Evolutionary conservation across 2,888 invertebrate species (phyloP).

Genomic region (Melipona beecheii): DNA sequence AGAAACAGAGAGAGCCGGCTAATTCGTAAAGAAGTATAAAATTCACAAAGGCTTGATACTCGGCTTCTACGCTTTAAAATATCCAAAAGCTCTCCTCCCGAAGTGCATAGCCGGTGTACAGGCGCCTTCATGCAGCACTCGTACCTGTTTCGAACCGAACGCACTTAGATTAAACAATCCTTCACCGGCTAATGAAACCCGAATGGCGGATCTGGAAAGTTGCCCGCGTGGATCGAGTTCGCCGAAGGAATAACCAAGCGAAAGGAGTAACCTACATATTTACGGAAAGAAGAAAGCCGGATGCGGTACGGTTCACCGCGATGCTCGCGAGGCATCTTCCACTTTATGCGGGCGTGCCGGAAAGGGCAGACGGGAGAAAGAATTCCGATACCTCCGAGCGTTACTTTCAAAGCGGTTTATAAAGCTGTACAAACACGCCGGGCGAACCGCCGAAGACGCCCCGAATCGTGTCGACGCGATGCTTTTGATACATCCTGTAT

Average conservation of each 20-base stretch:
- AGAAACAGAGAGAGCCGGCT: too few relatives aligned
- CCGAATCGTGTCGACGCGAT: neutral
- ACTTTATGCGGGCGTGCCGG: constrained; percentile 30
- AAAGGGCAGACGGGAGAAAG: constrained; percentile 31
- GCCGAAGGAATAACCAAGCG: constrained; percentile 26
- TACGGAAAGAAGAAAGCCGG: constrained; percentile 42
- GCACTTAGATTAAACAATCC: constrained; percentile 9
- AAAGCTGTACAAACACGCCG: constrained; percentile 38
- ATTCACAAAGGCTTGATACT: neutral
- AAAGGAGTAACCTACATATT: constrained; percentile 44
- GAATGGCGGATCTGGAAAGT: neutral
- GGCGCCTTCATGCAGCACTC: neutral
- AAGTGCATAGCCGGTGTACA: too few relatives aligned
- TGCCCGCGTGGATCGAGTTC: constrained; percentile 18
- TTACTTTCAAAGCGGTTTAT: constrained; percentile 50
- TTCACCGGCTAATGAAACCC: neutral
- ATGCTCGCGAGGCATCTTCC: constrained; percentile 41
- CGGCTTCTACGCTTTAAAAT: neutral
- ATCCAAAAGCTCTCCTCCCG: neutral
- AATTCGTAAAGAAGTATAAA: neutral
- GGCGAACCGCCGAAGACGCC: neutral
- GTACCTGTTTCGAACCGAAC: neutral
- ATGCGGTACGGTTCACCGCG: constrained; percentile 35
- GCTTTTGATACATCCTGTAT: constrained; percentile 26
- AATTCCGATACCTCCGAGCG: constrained; percentile 49